phyloP scores from a whole-genome alignment of 92 coral and sea anemone genomes.

The Paramuricea clavata region DNA sequence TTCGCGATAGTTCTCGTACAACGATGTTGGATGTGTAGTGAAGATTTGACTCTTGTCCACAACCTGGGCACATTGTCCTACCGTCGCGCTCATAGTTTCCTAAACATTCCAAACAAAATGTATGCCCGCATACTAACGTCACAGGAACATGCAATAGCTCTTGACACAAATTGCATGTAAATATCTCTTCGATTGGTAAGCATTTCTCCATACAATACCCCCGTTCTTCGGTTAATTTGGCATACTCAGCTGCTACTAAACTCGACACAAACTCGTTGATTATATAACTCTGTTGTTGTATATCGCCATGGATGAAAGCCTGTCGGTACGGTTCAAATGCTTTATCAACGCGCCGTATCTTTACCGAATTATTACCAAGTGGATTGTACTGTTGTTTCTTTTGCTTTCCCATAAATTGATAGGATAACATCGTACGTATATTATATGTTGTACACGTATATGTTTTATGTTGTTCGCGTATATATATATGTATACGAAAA shows the following conservation, averaged over 20 bases:
- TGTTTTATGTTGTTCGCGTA: too few relatives aligned
- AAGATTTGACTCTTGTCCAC: conserved; percentile 35
- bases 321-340: neutral
- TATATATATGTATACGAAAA: neutral
- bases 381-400: neutral
- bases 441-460: too few relatives aligned
- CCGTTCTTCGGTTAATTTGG: neutral
- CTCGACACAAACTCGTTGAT: neutral
- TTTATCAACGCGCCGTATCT: neutral
- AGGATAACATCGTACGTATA: neutral
- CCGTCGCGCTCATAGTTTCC: conserved; percentile 57
- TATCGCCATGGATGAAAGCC: neutral
- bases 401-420: neutral
- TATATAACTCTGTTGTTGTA: neutral
- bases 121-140: conserved; percentile 87
- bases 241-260: neutral
- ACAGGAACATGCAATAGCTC: conserved; percentile 71
- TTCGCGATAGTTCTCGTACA: conserved; percentile 64
- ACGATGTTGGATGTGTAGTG: conserved; percentile 69
- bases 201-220: too few relatives aligned
- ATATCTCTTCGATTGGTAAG: neutral
- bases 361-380: neutral
- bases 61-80: conserved; percentile 55
- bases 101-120: conserved; percentile 81
- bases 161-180: conserved; percentile 59